phyloP scores from a whole-genome alignment of 2,888 invertebrate genomes.

The Crocallis elinguaria region DNA sequence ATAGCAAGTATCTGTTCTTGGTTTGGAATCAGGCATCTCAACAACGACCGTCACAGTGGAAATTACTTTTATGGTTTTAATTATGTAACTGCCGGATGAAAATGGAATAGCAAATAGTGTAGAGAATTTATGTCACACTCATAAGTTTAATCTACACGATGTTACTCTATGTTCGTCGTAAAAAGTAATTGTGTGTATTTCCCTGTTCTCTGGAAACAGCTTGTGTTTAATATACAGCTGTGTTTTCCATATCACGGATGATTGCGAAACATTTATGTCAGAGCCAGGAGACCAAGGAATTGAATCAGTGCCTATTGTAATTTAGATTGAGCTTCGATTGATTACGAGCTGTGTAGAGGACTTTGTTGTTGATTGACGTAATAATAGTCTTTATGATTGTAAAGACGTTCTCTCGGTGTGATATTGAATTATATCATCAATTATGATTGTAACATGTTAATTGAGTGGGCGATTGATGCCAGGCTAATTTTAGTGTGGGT shows the following conservation, averaged over 20 bases:
- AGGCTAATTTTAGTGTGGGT: neutral
- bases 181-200: constrained; percentile 24
- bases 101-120: too few relatives aligned
- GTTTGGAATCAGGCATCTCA: too few relatives aligned
- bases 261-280: constrained; percentile 22
- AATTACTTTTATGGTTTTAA: too few relatives aligned
- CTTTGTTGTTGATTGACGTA: neutral
- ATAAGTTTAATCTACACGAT: too few relatives aligned
- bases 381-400: neutral
- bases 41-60: too few relatives aligned
- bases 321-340: constrained; percentile 24
- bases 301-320: constrained; percentile 25
- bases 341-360: constrained; percentile 6
- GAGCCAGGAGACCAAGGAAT: constrained; percentile 12
- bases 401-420: neutral
- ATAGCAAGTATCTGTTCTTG: too few relatives aligned
- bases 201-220: constrained; percentile 1
- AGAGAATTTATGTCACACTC: too few relatives aligned
- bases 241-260: constrained; percentile 25
- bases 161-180: constrained; percentile 8
- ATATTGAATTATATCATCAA: neutral
- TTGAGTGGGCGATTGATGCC: neutral
- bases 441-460: neutral
- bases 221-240: neutral
- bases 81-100: too few relatives aligned